A percentile compares a stretch with the other conserved stretches of the same genome.
Evolutionary conservation across 35 echinoderm and acorn worm genomes (phyloP).

Genomic region (Lytechinus variegatus): DNA sequence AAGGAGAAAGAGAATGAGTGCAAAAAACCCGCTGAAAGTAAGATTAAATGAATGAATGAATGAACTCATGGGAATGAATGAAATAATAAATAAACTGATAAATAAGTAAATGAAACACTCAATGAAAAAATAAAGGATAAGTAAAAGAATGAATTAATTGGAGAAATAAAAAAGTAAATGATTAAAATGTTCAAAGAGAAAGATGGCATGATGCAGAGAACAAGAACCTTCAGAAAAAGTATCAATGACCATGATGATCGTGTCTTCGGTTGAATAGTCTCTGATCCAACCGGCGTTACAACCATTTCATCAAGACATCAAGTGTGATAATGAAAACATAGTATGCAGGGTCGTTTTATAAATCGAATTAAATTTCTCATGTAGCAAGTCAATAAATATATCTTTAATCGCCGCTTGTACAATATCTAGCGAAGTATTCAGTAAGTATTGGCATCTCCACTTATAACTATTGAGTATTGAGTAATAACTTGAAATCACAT

Average conservation of each 20-base stretch:
- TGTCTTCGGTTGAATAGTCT: neutral
- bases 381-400: neutral
- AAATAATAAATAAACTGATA: too few relatives aligned
- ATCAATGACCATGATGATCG: neutral
- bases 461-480: neutral
- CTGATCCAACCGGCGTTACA: neutral
- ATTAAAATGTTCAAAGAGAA: too few relatives aligned
- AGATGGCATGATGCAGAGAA: neutral
- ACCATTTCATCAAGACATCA: neutral
- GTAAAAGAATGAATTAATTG: too few relatives aligned
- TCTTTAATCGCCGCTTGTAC: neutral
- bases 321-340: neutral
- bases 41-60: too few relatives aligned
- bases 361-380: neutral
- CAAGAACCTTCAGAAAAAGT: neutral
- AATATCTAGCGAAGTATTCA: neutral
- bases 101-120: too few relatives aligned
- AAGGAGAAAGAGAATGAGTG: too few relatives aligned
- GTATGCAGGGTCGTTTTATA: neutral
- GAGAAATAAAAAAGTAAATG: too few relatives aligned
- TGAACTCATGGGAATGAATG: too few relatives aligned
- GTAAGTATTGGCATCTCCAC: neutral
- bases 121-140: too few relatives aligned
- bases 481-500: too few relatives aligned
- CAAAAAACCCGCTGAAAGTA: too few relatives aligned